phyloP scores from a whole-genome alignment of 2,888 invertebrate genomes.

The Frankliniella fusca region DNA sequence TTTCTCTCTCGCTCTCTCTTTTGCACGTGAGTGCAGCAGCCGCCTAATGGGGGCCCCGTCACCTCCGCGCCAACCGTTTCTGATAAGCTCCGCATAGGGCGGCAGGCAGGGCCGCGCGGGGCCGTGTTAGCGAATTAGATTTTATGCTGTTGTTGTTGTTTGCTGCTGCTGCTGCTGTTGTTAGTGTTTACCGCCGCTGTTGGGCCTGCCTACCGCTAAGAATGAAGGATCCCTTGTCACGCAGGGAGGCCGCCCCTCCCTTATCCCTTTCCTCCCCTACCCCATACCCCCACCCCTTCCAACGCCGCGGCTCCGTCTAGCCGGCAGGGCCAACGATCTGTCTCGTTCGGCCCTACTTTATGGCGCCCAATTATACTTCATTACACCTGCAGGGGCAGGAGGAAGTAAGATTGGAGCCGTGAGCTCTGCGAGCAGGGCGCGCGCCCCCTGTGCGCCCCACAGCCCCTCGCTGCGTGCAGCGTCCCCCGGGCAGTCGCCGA shows the following conservation, averaged over 20 bases:
- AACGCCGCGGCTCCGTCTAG: not conserved
- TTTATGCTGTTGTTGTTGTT: not conserved
- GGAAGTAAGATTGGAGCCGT: too few species aligned
- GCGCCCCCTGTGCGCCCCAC: too few species aligned
- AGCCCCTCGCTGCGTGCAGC: too few species aligned
- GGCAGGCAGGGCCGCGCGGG: not conserved
- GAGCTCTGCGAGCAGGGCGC: too few species aligned
- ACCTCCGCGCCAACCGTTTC: too few species aligned
- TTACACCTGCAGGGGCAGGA: not conserved
- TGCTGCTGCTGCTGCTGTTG: not conserved
- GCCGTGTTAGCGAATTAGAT: not conserved
- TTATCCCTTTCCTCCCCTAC: too few species aligned
- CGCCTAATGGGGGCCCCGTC: too few species aligned
- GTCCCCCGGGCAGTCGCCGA: too few species aligned
- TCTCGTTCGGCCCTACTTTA: slow-evolving; percentile 7
- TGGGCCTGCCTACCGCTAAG: not conserved
- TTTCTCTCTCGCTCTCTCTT: not conserved
- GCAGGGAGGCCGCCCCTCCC: not conserved
- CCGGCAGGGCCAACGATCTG: not conserved
- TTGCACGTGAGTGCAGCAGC: not conserved
- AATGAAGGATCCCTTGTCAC: slow-evolving; percentile 10
- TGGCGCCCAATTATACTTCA: slow-evolving; percentile 12
- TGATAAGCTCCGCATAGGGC: too few species aligned
- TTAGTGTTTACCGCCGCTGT: not conserved
- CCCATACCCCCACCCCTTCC: not conserved